A percentile compares a stretch with the other conserved stretches of the same genome.
These are phyloP conservation scores for Psylliodes chrysocephalus DNA, from an alignment of 2,888 invertebrate genomes.

Conservation along the genomic window DNA sequence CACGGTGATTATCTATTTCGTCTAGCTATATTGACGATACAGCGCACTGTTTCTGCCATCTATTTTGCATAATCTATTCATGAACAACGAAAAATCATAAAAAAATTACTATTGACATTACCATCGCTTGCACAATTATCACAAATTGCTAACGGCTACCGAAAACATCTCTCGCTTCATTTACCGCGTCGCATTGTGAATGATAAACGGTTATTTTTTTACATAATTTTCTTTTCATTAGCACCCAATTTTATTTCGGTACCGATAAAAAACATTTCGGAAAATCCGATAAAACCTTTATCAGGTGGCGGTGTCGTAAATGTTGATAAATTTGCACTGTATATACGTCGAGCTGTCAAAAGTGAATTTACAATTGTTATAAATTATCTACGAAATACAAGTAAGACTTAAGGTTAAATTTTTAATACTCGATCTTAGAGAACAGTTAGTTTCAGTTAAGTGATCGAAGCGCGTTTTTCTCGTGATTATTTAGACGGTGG, in stretches of 20 bases:
- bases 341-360: not conserved
- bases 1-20: too few species aligned
- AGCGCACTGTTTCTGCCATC: too few species aligned
- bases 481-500: not conserved
- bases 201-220: too few species aligned
- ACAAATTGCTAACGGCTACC: not conserved
- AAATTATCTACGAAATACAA: conserved; percentile 20
- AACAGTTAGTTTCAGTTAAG: not conserved
- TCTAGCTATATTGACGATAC: too few species aligned
- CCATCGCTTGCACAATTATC: conserved; percentile 4
- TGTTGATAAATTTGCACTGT: not conserved
- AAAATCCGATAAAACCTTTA: conserved; percentile 6
- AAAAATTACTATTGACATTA: not conserved
- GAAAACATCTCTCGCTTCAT: not conserved
- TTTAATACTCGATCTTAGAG: conserved; percentile 7
- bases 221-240: not conserved
- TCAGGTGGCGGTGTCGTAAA: not conserved
- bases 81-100: too few species aligned
- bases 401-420: not conserved
- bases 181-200: not conserved
- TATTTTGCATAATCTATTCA: too few species aligned
- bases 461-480: not conserved
- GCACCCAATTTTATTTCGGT: not conserved
- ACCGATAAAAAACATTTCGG: not conserved
- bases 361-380: conserved; percentile 11